Evolutionary conservation across 2,888 invertebrate species (phyloP).

Genomic region (Elegia similella): DNA sequence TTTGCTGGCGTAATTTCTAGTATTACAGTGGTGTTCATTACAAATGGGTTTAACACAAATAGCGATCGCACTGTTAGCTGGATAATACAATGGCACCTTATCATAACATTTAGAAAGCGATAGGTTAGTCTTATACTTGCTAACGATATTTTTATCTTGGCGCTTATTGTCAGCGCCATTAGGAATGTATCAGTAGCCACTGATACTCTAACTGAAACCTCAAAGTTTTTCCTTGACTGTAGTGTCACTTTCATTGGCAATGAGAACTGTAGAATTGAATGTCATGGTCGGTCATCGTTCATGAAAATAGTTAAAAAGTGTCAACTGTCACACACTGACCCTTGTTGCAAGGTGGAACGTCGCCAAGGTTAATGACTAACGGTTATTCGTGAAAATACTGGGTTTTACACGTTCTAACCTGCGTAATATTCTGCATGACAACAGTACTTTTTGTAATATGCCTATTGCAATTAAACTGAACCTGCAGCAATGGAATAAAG

Average conservation of each 20-base stretch:
- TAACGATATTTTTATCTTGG: conserved; percentile 22
- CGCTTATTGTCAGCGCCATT: conserved; percentile 1
- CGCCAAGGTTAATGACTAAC: conserved; percentile 33
- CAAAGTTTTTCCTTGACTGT: not conserved
- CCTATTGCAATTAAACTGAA: not conserved
- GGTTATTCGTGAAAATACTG: conserved; percentile 12
- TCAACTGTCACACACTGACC: conserved; percentile 50
- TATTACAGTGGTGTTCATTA: not conserved
- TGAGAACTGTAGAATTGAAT: conserved; percentile 30
- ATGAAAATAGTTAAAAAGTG: conserved; percentile 51
- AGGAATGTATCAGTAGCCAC: not conserved
- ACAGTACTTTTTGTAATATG: not conserved
- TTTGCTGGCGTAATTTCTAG: not conserved
- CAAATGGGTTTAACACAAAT: conserved; percentile 3
- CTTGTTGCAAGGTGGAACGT: conserved; percentile 44
- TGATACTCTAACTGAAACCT: not conserved
- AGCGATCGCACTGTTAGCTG: not conserved
- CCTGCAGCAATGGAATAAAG: no score
- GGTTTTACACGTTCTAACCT: not conserved
- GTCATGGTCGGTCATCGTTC: conserved; percentile 66
- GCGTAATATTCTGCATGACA: not conserved
- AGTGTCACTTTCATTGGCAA: conserved; percentile 28
- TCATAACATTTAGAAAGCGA: conserved; percentile 9
- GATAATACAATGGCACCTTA: conserved; percentile 8
- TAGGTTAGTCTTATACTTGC: conserved; percentile 1